phyloP scores from a whole-genome alignment of 2,888 invertebrate genomes.

The Andrena chrysosceles region DNA sequence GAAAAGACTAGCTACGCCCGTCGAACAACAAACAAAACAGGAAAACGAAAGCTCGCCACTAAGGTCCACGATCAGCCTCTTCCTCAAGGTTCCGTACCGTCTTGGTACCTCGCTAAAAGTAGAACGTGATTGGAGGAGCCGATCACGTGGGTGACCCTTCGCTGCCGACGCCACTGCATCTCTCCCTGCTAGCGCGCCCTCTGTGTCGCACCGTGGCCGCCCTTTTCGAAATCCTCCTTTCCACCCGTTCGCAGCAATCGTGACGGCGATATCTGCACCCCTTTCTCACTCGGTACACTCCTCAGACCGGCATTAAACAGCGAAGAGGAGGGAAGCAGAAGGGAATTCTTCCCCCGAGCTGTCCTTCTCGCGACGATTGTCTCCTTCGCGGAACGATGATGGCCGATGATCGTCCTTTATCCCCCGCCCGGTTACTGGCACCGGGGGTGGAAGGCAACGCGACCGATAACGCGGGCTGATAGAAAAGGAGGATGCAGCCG shows the following conservation, averaged over 20 bases:
- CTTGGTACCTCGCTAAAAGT: conserved; percentile 84
- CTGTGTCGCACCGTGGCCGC: conserved; percentile 22
- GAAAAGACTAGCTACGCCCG: too few relatives aligned
- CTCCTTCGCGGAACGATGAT: not conserved
- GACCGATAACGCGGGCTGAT: conserved; percentile 34
- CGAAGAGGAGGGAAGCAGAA: not conserved
- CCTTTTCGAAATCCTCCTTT: not conserved
- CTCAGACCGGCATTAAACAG: not conserved
- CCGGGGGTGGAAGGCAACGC: not conserved
- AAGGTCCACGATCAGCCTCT: conserved; percentile 30
- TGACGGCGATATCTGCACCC: not conserved
- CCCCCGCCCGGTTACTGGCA: conserved; percentile 1
- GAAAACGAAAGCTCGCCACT: conserved; percentile 32
- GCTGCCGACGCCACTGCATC: conserved; percentile 84
- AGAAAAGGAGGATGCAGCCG: conserved; percentile 55
- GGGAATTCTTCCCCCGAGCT: not conserved
- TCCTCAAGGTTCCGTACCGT: conserved; percentile 78
- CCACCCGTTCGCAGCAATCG: not conserved
- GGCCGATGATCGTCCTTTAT: not conserved
- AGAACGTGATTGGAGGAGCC: conserved; percentile 82
- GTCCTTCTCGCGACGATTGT: too few relatives aligned
- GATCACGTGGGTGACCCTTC: conserved; percentile 82
- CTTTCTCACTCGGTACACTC: conserved; percentile 18
- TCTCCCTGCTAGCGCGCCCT: conserved; percentile 43
- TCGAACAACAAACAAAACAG: not conserved